These are phyloP conservation scores for Sisyra terminalis DNA, from an alignment of 2,888 invertebrate genomes.

Conservation along the genomic window DNA sequence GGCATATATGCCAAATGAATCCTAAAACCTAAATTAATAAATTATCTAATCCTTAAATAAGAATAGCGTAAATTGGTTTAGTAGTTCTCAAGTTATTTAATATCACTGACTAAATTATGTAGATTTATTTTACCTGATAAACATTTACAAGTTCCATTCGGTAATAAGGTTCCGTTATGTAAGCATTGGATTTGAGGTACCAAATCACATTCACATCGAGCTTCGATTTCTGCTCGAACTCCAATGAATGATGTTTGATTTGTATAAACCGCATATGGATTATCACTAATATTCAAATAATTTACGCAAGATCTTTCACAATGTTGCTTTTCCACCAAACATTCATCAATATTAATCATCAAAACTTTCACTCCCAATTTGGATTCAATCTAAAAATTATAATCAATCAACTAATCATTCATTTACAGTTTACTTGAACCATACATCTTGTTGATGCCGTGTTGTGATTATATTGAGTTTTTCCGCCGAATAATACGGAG, in stretches of 20 bases:
- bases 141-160: slow-evolving; percentile 58
- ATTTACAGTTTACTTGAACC: slow-evolving; percentile 11
- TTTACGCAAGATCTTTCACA: slow-evolving; percentile 69
- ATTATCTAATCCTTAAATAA: not conserved
- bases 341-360: slow-evolving; percentile 87
- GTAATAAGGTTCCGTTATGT: slow-evolving; percentile 35
- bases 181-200: slow-evolving; percentile 36
- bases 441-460: slow-evolving; percentile 47
- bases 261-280: slow-evolving; percentile 73
- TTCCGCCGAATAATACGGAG: slow-evolving; percentile 81
- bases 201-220: slow-evolving; percentile 51
- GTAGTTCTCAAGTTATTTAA: slow-evolving; percentile 2
- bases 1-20: too few species aligned
- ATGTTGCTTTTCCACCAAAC: slow-evolving; percentile 56
- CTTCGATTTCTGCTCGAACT: slow-evolving; percentile 67
- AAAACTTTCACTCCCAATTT: slow-evolving; percentile 56
- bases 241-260: slow-evolving; percentile 91
- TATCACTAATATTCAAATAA: slow-evolving; percentile 50
- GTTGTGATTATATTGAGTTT: slow-evolving; percentile 75
- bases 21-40: too few species aligned
- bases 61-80: not conserved
- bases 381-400: slow-evolving; percentile 40
- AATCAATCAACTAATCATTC: slow-evolving; percentile 8
- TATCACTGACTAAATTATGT: too few species aligned
- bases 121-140: slow-evolving; percentile 26